Percentiles rank a stretch among this genome's conserved stretches.
These are phyloP conservation scores for Microplitis deprimator DNA, from an alignment of 2,888 invertebrate species.

Conservation along the genomic window DNA sequence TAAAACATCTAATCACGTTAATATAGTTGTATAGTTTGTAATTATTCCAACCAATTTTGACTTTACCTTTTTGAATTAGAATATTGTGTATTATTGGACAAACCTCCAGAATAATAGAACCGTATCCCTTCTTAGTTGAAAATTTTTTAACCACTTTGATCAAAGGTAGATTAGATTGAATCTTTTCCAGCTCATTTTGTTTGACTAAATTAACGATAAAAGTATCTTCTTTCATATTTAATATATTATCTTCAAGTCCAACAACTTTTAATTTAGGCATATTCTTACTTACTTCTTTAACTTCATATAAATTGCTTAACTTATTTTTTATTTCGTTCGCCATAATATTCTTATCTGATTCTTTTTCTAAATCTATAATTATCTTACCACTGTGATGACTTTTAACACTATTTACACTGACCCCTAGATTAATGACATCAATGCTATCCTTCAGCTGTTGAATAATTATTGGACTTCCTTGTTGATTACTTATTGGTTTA, in stretches of 20 bases:
- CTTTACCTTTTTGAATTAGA: background rate
- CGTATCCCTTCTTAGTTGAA: constrained; percentile 1
- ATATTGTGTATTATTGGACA: constrained; percentile 11
- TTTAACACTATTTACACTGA: constrained; percentile 18
- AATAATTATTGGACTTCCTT: background rate
- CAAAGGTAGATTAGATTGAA: background rate
- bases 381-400: constrained; percentile 22
- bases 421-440: constrained; percentile 28
- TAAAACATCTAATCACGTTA: constrained; percentile 30
- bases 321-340: constrained; percentile 13
- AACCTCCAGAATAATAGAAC: constrained; percentile 10
- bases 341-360: constrained; percentile 23
- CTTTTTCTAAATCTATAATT: constrained; percentile 22
- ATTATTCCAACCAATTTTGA: constrained; percentile 23
- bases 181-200: constrained; percentile 5
- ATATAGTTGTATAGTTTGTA: constrained; percentile 18
- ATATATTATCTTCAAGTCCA: constrained; percentile 5
- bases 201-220: background rate
- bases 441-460: background rate
- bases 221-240: background rate
- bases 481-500: constrained; percentile 10
- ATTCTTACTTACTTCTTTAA: constrained; percentile 24
- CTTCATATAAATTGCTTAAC: constrained; percentile 15
- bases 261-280: constrained; percentile 23
- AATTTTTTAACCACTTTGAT: constrained; percentile 13